These are phyloP conservation scores for Caranx melampygus DNA, from an alignment of 2,113 vertebrate genomes.

Conservation along the genomic window DNA sequence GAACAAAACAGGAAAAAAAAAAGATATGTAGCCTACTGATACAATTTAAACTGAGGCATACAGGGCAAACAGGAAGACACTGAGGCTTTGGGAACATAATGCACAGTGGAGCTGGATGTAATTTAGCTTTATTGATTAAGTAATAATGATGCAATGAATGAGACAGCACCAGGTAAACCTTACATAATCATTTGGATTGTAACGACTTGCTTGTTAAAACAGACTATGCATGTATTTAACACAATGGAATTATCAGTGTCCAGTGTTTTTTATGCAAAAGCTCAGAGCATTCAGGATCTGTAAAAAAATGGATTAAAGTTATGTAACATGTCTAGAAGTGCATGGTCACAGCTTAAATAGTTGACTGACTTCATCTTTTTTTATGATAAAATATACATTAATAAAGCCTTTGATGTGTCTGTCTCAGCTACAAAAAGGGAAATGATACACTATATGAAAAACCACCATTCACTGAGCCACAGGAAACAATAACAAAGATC, in stretches of 20 bases:
- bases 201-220: background rate
- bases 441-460: slow-evolving; percentile 3
- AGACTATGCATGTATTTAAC: background rate
- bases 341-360: no score
- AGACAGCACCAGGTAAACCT: no score
- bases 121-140: background rate
- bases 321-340: no score
- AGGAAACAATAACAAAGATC: background rate
- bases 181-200: background rate
- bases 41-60: background rate
- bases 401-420: background rate
- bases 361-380: no score
- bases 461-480: background rate
- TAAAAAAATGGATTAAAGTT: no score
- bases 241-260: no score
- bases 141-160: background rate
- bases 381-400: no score
- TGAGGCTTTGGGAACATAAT: background rate
- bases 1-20: slow-evolving; percentile 10
- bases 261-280: no score
- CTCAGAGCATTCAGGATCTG: no score
- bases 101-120: background rate
- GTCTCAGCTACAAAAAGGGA: background rate
- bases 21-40: background rate
- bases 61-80: background rate